phyloP scores from a whole-genome alignment of 1,140 invertebrate genomes.

The Cherax destructor region DNA sequence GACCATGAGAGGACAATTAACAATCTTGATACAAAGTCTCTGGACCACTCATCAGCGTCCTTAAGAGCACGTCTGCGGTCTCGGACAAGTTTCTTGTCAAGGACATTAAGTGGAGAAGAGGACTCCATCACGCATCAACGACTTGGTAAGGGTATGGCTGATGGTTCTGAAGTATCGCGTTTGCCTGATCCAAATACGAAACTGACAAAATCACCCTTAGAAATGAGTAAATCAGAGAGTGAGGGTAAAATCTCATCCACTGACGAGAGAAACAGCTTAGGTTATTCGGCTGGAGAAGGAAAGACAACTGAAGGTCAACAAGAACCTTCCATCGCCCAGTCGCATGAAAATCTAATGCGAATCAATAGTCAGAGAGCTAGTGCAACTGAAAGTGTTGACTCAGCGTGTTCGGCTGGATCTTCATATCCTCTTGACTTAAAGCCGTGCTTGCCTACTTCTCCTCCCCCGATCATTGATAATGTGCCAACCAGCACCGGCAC shows the following conservation, averaged over 20 bases:
- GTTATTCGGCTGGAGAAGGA: not conserved
- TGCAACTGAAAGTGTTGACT: not conserved
- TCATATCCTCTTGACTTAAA: not conserved
- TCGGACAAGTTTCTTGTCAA: conserved; percentile 19
- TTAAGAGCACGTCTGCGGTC: conserved; percentile 15
- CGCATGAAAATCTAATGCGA: not conserved
- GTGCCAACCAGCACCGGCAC: not conserved
- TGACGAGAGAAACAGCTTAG: not conserved
- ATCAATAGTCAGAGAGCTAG: not conserved
- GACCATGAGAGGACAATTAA: not conserved
- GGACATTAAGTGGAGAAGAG: not conserved
- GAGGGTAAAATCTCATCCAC: not conserved
- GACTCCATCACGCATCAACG: not conserved
- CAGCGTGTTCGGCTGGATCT: not conserved
- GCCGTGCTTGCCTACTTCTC: not conserved
- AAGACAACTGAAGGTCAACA: not conserved
- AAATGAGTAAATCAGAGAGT: not conserved
- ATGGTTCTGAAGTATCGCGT: not conserved
- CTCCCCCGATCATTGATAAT: not conserved
- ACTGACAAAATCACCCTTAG: not conserved
- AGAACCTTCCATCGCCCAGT: not conserved
- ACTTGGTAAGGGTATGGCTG: not conserved
- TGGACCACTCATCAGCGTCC: not conserved
- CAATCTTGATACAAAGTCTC: not conserved
- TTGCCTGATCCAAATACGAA: not conserved